Conservation (phyloP, 1,140 invertebrate species). For the Xylocopa sonorina region DNA sequence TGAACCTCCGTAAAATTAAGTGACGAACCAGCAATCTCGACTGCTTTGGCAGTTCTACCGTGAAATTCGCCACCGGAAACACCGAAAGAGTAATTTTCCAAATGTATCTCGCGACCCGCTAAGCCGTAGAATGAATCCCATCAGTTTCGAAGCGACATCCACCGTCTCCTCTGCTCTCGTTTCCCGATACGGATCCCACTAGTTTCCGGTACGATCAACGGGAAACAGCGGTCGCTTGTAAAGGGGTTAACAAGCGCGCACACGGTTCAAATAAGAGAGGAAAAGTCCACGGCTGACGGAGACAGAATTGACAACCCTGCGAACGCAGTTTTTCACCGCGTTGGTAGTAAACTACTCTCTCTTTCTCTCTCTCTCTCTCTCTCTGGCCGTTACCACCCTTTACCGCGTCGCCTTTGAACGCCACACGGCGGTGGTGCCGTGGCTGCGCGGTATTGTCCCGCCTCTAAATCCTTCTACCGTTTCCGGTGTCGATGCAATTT, state of each 20-base stretch:
- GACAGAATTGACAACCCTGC: background rate
- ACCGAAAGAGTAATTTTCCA: too few species aligned
- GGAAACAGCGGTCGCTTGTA: conserved; percentile 26
- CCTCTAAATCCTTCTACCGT: background rate
- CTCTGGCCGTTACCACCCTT: background rate
- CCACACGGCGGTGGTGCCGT: too few species aligned
- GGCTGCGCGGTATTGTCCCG: background rate
- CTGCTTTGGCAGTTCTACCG: too few species aligned
- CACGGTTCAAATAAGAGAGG: conserved; percentile 27
- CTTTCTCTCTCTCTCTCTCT: too few species aligned
- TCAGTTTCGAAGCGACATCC: conserved; percentile 14
- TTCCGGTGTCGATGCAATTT: background rate
- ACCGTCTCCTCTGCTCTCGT: background rate
- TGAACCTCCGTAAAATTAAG: too few species aligned
- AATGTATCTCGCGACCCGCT: too few species aligned
- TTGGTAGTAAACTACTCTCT: conserved; percentile 12
- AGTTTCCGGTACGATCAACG: conserved; percentile 16
- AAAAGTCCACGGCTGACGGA: conserved; percentile 30
- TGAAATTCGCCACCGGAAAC: too few species aligned
- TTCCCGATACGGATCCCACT: conserved; percentile 8
- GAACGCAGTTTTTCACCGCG: background rate
- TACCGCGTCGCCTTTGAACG: background rate
- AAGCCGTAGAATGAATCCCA: conserved; percentile 24
- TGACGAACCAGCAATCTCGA: too few species aligned
- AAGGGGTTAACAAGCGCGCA: conserved; percentile 27